Percentiles rank a stretch among this genome's conserved stretches.
These are phyloP conservation scores for Holotrichia oblita DNA, from an alignment of 1,140 invertebrate species.

Conservation along the genomic window DNA sequence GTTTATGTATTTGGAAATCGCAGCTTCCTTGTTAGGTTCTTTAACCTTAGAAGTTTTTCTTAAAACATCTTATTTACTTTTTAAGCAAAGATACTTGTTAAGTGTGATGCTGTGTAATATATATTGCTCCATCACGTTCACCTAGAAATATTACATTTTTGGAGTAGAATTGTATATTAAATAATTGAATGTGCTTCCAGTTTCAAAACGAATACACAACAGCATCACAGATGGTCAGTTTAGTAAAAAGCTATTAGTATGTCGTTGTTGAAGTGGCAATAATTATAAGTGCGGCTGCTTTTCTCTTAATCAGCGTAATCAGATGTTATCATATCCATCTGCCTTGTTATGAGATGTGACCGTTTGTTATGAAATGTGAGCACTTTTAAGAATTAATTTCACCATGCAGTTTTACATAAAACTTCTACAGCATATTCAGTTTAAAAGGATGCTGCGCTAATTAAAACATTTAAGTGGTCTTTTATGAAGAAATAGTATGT, in stretches of 20 bases:
- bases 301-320: slow-evolving; percentile 29
- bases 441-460: slow-evolving; percentile 1
- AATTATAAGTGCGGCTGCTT: slow-evolving; percentile 10
- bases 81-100: background rate
- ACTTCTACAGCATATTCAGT: background rate
- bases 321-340: slow-evolving; percentile 21
- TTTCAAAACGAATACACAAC: slow-evolving; percentile 8
- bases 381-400: slow-evolving; percentile 32
- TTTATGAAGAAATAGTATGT: background rate
- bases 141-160: slow-evolving; percentile 21
- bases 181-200: slow-evolving; percentile 14
- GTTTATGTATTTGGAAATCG: no score
- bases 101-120: slow-evolving; percentile 19
- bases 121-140: background rate
- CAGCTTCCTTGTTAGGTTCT: background rate
- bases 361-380: slow-evolving; percentile 30
- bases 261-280: background rate
- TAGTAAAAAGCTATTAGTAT: background rate
- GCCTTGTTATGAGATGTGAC: slow-evolving; percentile 26
- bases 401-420: slow-evolving; percentile 14
- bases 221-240: background rate
- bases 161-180: background rate
- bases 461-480: background rate
- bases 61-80: slow-evolving; percentile 20
- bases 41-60: slow-evolving; percentile 3